These are phyloP conservation scores for Alloplasta piceator DNA, from an alignment of 2,888 invertebrate species.

Conservation along the genomic window DNA sequence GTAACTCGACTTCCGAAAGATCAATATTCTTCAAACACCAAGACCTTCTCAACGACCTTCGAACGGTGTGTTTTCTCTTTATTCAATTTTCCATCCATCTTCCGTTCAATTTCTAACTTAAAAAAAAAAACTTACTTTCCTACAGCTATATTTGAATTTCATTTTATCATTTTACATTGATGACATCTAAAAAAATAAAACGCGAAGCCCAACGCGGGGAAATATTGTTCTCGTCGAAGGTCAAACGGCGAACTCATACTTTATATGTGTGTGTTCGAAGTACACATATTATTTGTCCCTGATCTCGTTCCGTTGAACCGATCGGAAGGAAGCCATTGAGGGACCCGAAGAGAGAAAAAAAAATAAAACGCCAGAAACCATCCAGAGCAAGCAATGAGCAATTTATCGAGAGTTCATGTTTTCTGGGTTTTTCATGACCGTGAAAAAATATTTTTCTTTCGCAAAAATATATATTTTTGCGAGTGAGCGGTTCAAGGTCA, in stretches of 20 bases:
- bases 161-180: background rate
- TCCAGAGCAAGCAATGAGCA: no score
- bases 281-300: conserved; percentile 44
- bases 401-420: no score
- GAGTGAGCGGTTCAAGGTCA: no score
- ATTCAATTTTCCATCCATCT: no score
- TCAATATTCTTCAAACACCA: no score
- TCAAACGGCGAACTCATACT: conserved; percentile 37
- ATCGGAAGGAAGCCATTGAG: conserved; percentile 55
- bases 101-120: no score
- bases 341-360: background rate
- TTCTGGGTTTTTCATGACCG: no score
- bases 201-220: conserved; percentile 48
- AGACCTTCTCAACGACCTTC: no score
- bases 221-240: conserved; percentile 53
- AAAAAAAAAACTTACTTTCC: background rate
- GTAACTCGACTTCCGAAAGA: background rate
- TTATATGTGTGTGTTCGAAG: no score
- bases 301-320: conserved; percentile 39
- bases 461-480: no score
- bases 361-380: background rate
- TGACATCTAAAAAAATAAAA: background rate
- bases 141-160: background rate
- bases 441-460: no score
- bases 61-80: no score